Evolutionary conservation across 2,113 vertebrate genomes (phyloP), one percentile per base, ranked within the genome.

Genomic region (Pollimyrus isidori): DNA sequence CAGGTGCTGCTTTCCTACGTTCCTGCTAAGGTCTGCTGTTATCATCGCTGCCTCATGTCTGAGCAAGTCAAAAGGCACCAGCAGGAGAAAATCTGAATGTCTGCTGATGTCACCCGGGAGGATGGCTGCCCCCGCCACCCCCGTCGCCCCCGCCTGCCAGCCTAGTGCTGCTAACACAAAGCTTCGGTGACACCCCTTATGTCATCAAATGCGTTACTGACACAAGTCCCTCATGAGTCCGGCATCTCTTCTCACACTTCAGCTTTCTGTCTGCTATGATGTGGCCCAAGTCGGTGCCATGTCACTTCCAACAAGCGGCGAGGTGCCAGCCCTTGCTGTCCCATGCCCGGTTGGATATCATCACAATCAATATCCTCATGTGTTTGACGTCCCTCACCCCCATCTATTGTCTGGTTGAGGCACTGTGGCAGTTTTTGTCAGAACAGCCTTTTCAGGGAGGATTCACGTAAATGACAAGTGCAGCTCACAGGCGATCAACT

Each of bases 121-220:
- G 73, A 49, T 39, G 13, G n/a, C 48, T 7, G 7, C 23, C 49
- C 35, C 52, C 46, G 87, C 73, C 48, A 0, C 73, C 76, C 88
- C 52, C 46, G 87, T 58, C 48, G 1, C 73, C 76, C 88, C 83
- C 35, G 45, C 88, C 62, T 23, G 30, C 89, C 80, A 86, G 7
- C 87, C 69, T 65, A 58, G 46, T 86, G 46, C 88, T 83, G 89
- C 94, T 92, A 94, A 96, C 94, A 95, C 83, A 93, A 93, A 92
- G 92, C 92, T 88, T 95, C 91, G 93, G 85, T 90, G 65, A 95
- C 94, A 91, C 90, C 90, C 87, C 91, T 89, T 90, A 88, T 86
- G 92, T 93, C 93, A 89, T 76, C 94, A 89, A 39, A 15, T 62
- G 90, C 91, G 89, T 93, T 88, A 93, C 92, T 95, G 95, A 95